Percentiles rank a stretch among this genome's conserved stretches.
phyloP scores from a whole-genome alignment of 2,113 vertebrate species.

The Campylomormyrus tamandua region DNA sequence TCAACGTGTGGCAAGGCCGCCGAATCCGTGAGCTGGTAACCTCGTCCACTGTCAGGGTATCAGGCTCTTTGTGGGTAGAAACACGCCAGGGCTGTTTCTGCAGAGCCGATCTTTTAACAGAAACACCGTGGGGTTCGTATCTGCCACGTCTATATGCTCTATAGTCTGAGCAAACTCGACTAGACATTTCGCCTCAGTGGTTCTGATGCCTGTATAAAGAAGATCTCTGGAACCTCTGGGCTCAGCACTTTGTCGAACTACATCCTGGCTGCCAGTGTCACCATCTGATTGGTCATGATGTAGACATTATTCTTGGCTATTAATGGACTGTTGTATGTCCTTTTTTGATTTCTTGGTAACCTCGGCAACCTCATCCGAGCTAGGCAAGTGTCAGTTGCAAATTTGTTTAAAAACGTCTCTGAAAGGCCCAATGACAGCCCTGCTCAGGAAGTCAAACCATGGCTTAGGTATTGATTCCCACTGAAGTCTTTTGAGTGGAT shows the following conservation, averaged over 20 bases:
- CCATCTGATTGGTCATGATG: background rate
- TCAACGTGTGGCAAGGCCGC: background rate
- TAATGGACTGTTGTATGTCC: background rate
- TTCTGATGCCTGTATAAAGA: background rate
- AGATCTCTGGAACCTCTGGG: background rate
- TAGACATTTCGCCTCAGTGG: background rate
- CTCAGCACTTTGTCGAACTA: background rate
- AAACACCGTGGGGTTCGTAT: background rate
- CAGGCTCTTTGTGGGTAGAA: background rate
- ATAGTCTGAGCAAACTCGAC: background rate
- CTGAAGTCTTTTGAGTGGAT: background rate
- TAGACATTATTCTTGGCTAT: background rate
- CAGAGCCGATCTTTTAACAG: background rate
- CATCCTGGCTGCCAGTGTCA: background rate
- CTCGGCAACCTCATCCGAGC: background rate
- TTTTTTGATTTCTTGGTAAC: background rate
- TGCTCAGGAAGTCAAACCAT: background rate
- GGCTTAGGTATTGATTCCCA: slow-evolving; percentile 3
- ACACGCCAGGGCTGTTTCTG: background rate
- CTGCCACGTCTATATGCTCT: background rate
- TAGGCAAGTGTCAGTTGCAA: background rate
- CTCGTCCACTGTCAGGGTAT: background rate
- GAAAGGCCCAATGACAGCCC: background rate
- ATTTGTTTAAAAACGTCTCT: background rate
- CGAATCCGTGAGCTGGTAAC: background rate